Evolutionary conservation across 2,888 invertebrate genomes (phyloP), one percentile per base, ranked within the genome.

Genomic region (Molanna angustata): DNA sequence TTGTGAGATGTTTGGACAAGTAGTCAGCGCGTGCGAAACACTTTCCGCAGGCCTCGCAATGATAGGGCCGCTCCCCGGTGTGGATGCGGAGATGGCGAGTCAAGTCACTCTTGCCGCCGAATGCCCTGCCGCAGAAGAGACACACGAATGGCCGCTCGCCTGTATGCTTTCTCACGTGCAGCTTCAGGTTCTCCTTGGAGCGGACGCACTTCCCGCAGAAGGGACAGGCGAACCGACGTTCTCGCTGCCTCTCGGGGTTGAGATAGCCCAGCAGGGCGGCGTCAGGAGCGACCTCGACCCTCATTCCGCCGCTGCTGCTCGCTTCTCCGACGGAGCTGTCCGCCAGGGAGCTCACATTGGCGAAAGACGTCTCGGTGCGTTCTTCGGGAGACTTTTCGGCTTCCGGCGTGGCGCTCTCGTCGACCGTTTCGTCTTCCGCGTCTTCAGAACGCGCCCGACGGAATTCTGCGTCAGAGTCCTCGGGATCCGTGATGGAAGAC

Each of bases 61-160:
- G 91, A 71, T 92, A 93, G 22, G 92, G 92, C 56, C 92, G 77
- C 71, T 92, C 92, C 32, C 92, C 92, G 9, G 92, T 92, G 69
- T 92, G 92, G 60, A 92, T 92, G 60, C 92, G 83, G 59, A 92
- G 76, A 69, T 92, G 92, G 20, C 91, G 84, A 14, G 91, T 92
- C 62, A 92, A 73, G 67, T 92, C 91, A 66, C 90, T 90, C 70
- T 92, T 92, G 19, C 91, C 91, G 3, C 92, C 91, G 65, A 92
- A 92, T 17, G 91, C 91, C 19, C 91, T 78, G 0, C 91, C 91
- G 69, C 93, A 93, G 69, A 92, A 93, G 57, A 92, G 76, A 63
- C 92, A 93, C 50, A 91, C 92, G 68, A 92, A 93, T n/a, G 92
- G 92, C 21, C 92, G 79, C 69, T 92, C 92, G 7, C 91, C 91